A percentile compares a stretch with the other conserved stretches of the same genome.
phyloP scores from a whole-genome alignment of 2,113 vertebrate genomes.

The Ceyx margarethae region DNA sequence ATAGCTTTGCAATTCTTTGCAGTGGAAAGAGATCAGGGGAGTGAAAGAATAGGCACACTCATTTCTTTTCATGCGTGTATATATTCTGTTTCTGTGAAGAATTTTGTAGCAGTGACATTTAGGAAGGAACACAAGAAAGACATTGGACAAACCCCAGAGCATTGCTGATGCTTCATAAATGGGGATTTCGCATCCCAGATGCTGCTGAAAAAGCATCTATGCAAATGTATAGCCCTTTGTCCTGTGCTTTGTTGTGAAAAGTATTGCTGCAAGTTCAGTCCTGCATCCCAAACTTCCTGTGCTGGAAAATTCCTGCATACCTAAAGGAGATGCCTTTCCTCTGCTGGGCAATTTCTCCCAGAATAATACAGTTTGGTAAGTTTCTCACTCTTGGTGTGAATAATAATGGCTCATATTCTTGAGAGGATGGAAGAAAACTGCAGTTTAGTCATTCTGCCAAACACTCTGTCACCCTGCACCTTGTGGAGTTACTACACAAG shows the following conservation, averaged over 20 bases:
- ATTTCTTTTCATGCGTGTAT: neutral
- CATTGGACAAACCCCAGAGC: neutral
- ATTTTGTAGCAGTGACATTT: neutral
- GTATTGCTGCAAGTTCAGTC: neutral
- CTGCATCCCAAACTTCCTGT: neutral
- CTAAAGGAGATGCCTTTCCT: neutral
- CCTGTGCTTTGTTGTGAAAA: neutral
- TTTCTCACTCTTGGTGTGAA: neutral
- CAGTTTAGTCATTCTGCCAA: neutral
- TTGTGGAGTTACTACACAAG: neutral
- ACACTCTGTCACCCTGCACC: neutral
- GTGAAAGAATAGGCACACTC: neutral
- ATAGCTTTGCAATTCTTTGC: neutral
- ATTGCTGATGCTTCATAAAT: neutral
- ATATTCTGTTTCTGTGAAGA: neutral
- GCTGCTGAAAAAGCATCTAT: constrained; percentile 36
- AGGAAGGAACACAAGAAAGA: neutral
- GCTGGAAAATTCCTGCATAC: neutral
- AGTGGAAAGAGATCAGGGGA: neutral
- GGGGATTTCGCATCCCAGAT: neutral
- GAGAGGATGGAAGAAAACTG: neutral
- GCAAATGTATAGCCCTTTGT: constrained; percentile 12
- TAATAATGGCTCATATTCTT: neutral
- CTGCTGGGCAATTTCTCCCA: neutral
- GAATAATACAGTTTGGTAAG: neutral